Percentiles rank a stretch among this genome's conserved stretches.
These are phyloP conservation scores for Gadopsis bispinosus DNA, from an alignment of 2,797 vertebrate genomes.

Conservation along the genomic window DNA sequence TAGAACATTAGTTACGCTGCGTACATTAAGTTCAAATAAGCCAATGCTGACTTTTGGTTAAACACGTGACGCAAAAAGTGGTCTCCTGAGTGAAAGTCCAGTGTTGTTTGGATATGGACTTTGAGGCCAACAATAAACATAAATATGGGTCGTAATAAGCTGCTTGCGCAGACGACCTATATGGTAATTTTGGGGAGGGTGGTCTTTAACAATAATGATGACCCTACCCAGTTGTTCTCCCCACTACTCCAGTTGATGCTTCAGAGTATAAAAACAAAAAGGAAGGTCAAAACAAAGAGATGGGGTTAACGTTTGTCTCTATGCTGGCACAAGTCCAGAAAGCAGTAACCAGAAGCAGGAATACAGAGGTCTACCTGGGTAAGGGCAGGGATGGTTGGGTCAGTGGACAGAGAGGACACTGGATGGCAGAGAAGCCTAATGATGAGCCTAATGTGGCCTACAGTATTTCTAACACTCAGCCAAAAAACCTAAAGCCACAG, in stretches of 20 bases:
- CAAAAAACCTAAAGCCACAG: constrained; percentile 37
- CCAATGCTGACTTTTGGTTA: no score
- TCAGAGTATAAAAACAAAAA: constrained; percentile 38
- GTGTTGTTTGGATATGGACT: no score
- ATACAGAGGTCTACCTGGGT: neutral
- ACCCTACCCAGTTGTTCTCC: neutral
- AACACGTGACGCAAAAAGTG: no score
- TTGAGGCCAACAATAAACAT: no score
- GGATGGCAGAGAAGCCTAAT: constrained; percentile 39
- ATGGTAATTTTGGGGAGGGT: neutral
- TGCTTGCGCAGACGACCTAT: no score
- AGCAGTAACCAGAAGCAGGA: constrained; percentile 7
- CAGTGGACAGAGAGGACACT: constrained; percentile 23
- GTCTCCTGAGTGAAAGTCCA: no score
- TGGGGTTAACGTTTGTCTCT: neutral
- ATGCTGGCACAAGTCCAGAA: constrained; percentile 11
- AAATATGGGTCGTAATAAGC: no score
- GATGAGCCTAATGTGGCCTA: constrained; percentile 56
- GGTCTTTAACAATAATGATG: neutral
- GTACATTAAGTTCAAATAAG: no score
- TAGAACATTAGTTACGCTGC: no score
- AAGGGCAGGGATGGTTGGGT: constrained; percentile 23
- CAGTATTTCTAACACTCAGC: constrained; percentile 57
- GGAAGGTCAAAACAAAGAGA: constrained; percentile 42
- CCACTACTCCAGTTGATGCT: constrained; percentile 7